Evolutionary conservation across 2,888 invertebrate species (phyloP).

Genomic region (Agonum fuliginosum): DNA sequence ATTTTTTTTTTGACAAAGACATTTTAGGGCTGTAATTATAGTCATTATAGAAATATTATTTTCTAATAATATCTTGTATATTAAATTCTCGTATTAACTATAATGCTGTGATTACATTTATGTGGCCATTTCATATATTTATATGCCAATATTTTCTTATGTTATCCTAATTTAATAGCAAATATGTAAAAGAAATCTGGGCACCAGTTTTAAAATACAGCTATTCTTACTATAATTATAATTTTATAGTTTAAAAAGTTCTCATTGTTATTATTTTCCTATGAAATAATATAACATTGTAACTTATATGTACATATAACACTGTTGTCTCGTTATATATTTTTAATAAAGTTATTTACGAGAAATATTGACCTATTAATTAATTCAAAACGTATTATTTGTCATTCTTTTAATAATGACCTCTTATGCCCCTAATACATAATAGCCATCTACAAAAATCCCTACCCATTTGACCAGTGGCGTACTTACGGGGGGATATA

Average conservation of each 20-base stretch:
- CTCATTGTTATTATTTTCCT: conserved; percentile 36
- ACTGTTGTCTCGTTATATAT: conserved; percentile 51
- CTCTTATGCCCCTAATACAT: no score
- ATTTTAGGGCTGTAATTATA: conserved; percentile 17
- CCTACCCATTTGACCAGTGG: no score
- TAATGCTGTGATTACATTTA: conserved; percentile 51
- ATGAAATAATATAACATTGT: conserved; percentile 29
- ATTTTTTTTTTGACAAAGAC: conserved; percentile 39
- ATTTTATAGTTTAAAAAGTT: neutral
- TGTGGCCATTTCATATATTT: conserved; percentile 46
- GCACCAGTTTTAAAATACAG: neutral
- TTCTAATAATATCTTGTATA: neutral
- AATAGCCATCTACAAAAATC: no score
- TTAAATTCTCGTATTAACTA: conserved; percentile 37
- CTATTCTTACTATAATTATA: neutral
- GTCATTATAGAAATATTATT: conserved; percentile 5
- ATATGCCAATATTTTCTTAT: conserved; percentile 19
- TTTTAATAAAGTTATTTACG: conserved; percentile 46
- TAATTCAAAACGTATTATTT: no score
- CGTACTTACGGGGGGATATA: no score
- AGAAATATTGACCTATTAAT: no score
- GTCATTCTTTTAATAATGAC: no score
- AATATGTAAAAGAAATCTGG: neutral
- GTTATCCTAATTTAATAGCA: neutral
- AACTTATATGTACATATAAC: conserved; percentile 46